Evolutionary conservation across 92 coral and sea anemone genomes (phyloP), one percentile per base, ranked within the genome.

Genomic region (Porites divaricata): DNA sequence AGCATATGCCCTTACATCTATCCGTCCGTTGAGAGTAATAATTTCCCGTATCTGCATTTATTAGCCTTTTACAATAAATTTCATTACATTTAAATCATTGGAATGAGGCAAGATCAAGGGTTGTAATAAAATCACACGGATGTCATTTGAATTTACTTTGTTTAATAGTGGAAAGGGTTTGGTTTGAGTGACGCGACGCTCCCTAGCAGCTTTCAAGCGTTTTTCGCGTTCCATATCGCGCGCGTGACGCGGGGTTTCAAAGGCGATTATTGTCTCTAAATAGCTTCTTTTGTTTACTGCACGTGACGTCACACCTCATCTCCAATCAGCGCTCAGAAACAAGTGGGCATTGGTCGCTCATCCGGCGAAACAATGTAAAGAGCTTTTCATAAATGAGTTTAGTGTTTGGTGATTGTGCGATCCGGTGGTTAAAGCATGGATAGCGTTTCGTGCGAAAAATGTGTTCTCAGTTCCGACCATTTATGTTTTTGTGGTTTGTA

Each of bases 311-410:
- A 88, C 62, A 3, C 4, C 75, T 63, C 68, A 79, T 86, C 87
- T 85, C 98, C 95, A 94, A 94, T 94, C 98, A 94, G 90, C 80
- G 78, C 86, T 92, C 94, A 92, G 98, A 94, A 94, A 88, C 90
- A 77, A 71, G 91, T 88, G 92, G 93, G 89, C 98, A 90, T 80
- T 83, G 95, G 92, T 90, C 91, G 86, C 69, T 87, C 93, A 94
- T 92, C 95, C 98, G 98, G 95, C 84, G 88, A 82, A 81, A 87
- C 89, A 91, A 91, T 77, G 86, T 79, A 50, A 70, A 8, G 78
- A 72, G 48, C 67, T 79, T 75, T 90, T 84, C 70, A 70, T 56
- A 70, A 70, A 70, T 48, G 70, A 72, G 76, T 54, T 63, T 57
- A 72, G 70, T 82, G 72, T 82, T 72, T 62, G 70, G 85, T 53